phyloP scores from a whole-genome alignment of 2,797 vertebrate species.

The Propithecus perrieri region DNA sequence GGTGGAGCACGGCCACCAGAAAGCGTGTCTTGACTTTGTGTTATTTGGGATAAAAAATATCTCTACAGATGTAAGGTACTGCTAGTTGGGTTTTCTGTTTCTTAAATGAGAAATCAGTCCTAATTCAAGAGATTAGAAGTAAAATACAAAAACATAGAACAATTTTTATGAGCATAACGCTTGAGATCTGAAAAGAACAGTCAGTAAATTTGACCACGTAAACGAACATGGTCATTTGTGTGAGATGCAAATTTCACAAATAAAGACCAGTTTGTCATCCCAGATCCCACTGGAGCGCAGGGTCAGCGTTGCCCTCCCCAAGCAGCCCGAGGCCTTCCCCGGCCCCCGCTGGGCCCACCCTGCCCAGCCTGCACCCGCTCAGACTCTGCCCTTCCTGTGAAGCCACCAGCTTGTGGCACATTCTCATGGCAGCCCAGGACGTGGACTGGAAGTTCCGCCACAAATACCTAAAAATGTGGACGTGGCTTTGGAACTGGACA shows the following conservation, averaged over 20 bases:
- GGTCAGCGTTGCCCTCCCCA: too few species aligned
- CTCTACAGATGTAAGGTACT: too few species aligned
- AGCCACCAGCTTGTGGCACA: too few species aligned
- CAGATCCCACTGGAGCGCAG: not conserved
- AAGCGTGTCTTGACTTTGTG: too few species aligned
- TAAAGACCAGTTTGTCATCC: too few species aligned
- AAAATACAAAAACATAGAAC: not conserved
- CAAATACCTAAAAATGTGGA: too few species aligned
- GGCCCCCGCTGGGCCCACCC: too few species aligned
- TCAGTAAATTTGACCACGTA: not conserved
- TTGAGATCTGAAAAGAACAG: not conserved
- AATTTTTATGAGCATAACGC: not conserved
- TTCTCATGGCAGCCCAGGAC: too few species aligned
- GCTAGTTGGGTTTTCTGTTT: not conserved
- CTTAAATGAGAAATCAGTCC: not conserved
- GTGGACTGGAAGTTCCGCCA: too few species aligned
- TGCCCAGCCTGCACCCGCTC: too few species aligned
- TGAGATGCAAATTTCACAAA: accelerated
- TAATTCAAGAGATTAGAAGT: not conserved
- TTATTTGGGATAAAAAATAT: not conserved
- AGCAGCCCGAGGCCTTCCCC: not conserved
- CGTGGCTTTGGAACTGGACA: too few species aligned
- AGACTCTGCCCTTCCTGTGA: too few species aligned
- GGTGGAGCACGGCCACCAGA: not conserved
- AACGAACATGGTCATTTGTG: accelerated